Percentiles rank a stretch among this genome's conserved stretches.
phyloP scores from a whole-genome alignment of 2,888 invertebrate species.

The Caenorhabditis afra region DNA sequence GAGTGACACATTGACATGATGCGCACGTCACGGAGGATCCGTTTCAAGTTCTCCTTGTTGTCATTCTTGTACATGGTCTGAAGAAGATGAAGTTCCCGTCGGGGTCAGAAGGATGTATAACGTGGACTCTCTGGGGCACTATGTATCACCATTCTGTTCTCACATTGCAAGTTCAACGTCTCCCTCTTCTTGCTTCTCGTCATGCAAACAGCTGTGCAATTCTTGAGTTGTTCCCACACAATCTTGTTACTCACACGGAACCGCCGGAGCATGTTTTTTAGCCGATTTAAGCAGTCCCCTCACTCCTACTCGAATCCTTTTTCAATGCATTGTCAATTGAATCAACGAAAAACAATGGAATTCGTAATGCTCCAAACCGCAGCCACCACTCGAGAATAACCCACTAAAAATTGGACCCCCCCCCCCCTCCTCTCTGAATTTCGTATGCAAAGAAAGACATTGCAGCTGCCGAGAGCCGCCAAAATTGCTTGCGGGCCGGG shows the following conservation, averaged over 20 bases:
- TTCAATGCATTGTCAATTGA: slow-evolving; percentile 39
- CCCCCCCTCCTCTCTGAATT: slow-evolving; percentile 21
- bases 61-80: slow-evolving; percentile 64
- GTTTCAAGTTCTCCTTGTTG: slow-evolving; percentile 56
- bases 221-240: slow-evolving; percentile 4
- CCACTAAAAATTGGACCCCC: slow-evolving; percentile 29
- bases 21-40: slow-evolving; percentile 57
- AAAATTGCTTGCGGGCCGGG: neutral
- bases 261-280: slow-evolving; percentile 23
- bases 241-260: slow-evolving; percentile 6
- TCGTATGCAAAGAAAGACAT: slow-evolving; percentile 43
- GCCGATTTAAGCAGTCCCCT: neutral
- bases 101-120: neutral
- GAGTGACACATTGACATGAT: slow-evolving; percentile 52
- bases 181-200: slow-evolving; percentile 5
- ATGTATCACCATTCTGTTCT: slow-evolving; percentile 48
- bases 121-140: slow-evolving; percentile 25
- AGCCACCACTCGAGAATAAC: slow-evolving; percentile 34
- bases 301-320: slow-evolving; percentile 2
- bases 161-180: slow-evolving; percentile 31
- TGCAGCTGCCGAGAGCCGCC: neutral
- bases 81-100: slow-evolving; percentile 32
- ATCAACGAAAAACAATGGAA: slow-evolving; percentile 54
- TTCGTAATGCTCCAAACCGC: slow-evolving; percentile 36
- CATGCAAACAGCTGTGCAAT: neutral